These are phyloP conservation scores for Phaethon lepturus DNA, from an alignment of 2,113 vertebrate species.

Conservation along the genomic window DNA sequence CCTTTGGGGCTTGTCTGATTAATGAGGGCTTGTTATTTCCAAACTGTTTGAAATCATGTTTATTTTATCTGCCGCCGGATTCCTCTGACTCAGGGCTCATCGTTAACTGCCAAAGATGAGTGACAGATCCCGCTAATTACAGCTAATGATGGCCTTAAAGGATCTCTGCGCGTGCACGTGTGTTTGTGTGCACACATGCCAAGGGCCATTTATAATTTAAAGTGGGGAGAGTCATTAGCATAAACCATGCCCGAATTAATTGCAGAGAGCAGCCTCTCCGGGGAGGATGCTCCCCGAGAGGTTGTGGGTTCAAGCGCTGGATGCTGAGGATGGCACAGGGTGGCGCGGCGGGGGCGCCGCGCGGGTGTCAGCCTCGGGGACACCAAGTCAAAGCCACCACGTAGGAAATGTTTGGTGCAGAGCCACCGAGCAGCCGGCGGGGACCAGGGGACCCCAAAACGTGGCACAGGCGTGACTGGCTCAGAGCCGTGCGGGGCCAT, in stretches of 20 bases:
- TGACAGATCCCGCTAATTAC: slow-evolving; percentile 73
- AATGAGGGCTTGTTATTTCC: slow-evolving; percentile 66
- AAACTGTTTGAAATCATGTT: slow-evolving; percentile 70
- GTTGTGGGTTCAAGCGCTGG: neutral
- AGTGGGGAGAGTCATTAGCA: slow-evolving; percentile 56
- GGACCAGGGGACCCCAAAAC: neutral
- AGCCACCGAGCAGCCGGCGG: neutral
- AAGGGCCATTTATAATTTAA: slow-evolving; percentile 74
- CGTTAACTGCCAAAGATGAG: slow-evolving; percentile 68
- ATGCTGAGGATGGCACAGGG: neutral
- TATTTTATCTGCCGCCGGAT: slow-evolving; percentile 65
- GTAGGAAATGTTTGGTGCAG: fast-evolving
- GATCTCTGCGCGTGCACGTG: slow-evolving; percentile 16
- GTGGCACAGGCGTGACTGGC: neutral
- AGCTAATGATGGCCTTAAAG: slow-evolving; percentile 74
- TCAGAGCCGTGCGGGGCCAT: fast-evolving
- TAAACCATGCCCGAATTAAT: slow-evolving; percentile 48
- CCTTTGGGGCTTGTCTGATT: slow-evolving; percentile 65
- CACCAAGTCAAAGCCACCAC: neutral
- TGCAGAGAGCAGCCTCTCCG: neutral
- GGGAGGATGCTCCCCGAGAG: neutral
- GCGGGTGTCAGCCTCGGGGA: neutral
- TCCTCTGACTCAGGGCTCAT: slow-evolving; percentile 67
- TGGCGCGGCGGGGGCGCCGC: too few species aligned
- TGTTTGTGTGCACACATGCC: slow-evolving; percentile 62